Evolutionary conservation across 2,113 vertebrate species (phyloP).

Genomic region (Pseudorhombus dupliciocellatus): DNA sequence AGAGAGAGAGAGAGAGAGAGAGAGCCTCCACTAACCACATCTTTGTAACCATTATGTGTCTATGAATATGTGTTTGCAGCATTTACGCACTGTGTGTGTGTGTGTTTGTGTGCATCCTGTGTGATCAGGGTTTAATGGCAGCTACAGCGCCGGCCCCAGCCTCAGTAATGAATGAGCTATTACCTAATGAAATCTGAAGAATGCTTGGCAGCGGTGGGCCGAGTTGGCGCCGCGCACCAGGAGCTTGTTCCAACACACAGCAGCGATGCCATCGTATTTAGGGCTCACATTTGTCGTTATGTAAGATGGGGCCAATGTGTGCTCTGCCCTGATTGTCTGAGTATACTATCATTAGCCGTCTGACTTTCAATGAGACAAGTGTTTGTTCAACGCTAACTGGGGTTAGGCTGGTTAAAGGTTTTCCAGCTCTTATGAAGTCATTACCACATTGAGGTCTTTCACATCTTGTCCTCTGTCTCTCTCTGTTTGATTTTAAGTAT

Average conservation of each 20-base stretch:
- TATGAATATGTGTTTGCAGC: constrained; percentile 12
- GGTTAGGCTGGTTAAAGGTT: constrained; percentile 35
- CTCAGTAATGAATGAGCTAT: constrained; percentile 78
- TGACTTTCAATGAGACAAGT: constrained; percentile 58
- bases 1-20: neutral
- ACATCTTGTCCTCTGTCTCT: constrained; percentile 12
- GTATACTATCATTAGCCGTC: constrained; percentile 64
- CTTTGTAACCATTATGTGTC: constrained; percentile 24
- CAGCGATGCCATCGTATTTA: constrained; percentile 68
- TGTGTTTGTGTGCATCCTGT: constrained; percentile 27
- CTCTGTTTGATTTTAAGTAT: neutral
- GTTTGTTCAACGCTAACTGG: constrained; percentile 47
- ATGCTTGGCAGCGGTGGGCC: constrained; percentile 69
- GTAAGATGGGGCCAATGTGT: constrained; percentile 60
- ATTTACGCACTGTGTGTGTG: constrained; percentile 14
- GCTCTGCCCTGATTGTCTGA: constrained; percentile 66
- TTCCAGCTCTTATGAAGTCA: constrained; percentile 26
- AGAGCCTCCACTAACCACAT: constrained; percentile 17
- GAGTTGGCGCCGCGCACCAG: constrained; percentile 56
- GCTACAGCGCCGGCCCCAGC: constrained; percentile 53
- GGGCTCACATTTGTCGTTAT: constrained; percentile 54
- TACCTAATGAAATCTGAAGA: constrained; percentile 80
- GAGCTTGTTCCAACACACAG: constrained; percentile 60
- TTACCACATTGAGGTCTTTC: constrained; percentile 13
- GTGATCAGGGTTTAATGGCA: constrained; percentile 67